Conservation (phyloP, 2,888 invertebrate species). For the Notocelia uddmanniana region DNA sequence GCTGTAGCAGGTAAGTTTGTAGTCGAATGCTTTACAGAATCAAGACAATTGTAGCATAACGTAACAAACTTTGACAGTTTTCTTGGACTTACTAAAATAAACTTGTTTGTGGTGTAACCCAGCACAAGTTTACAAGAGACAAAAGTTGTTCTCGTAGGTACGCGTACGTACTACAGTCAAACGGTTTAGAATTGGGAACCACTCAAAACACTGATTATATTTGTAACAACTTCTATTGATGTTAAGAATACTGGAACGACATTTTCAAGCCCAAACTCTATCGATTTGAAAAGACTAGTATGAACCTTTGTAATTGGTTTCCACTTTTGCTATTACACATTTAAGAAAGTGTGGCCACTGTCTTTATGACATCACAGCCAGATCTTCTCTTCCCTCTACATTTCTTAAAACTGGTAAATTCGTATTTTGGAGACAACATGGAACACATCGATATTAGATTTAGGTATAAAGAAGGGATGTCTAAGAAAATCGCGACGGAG, state of each 20-base stretch:
- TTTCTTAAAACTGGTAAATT: too few relatives aligned
- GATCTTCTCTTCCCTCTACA: too few relatives aligned
- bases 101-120: slow-evolving; percentile 33
- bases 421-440: too few relatives aligned
- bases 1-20: slow-evolving; percentile 6
- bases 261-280: not conserved
- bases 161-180: slow-evolving; percentile 9
- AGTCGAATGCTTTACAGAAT: not conserved
- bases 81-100: slow-evolving; percentile 10
- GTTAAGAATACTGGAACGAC: not conserved
- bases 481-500: too few relatives aligned
- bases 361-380: too few relatives aligned
- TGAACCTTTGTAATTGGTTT: not conserved
- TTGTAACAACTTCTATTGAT: not conserved
- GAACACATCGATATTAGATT: too few relatives aligned
- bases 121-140: slow-evolving; percentile 11
- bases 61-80: slow-evolving; percentile 23
- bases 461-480: too few relatives aligned
- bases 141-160: too few relatives aligned
- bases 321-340: too few relatives aligned
- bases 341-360: too few relatives aligned
- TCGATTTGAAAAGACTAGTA: not conserved
- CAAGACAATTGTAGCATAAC: slow-evolving; percentile 13
- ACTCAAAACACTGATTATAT: not conserved
- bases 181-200: not conserved